A percentile compares a stretch with the other conserved stretches of the same genome.
Conservation (phyloP, 1,140 invertebrate genomes). For the Drosophila funebris region DNA sequence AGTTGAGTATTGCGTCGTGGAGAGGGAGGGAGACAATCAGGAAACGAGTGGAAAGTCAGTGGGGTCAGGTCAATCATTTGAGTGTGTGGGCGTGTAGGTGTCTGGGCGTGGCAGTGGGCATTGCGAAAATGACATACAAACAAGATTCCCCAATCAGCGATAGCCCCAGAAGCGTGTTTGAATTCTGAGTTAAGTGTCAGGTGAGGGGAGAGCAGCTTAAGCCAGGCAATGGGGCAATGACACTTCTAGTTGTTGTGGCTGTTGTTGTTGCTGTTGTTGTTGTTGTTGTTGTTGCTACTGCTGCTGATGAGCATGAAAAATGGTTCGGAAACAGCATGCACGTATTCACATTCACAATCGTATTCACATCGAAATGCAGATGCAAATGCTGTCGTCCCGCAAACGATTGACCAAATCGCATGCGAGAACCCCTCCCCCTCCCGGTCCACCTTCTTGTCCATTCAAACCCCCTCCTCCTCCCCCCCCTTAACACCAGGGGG, state of each 20-base stretch:
- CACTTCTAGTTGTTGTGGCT: neutral
- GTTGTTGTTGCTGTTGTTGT: neutral
- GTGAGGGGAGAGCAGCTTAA: too few relatives aligned
- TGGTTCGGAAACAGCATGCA: conserved; percentile 27
- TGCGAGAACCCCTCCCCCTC: conserved; percentile 1
- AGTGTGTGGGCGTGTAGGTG: conserved; percentile 17
- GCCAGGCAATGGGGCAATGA: neutral
- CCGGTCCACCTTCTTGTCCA: too few relatives aligned
- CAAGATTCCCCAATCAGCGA: conserved; percentile 77
- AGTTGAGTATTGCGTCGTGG: neutral
- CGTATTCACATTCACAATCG: conserved; percentile 18
- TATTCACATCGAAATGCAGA: conserved; percentile 54
- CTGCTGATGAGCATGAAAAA: conserved; percentile 57
- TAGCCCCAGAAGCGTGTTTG: conserved; percentile 72
- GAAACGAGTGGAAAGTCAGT: conserved; percentile 16
- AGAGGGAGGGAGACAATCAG: neutral
- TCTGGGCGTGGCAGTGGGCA: conserved; percentile 13
- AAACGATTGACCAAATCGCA: conserved; percentile 57
- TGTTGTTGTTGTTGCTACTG: neutral
- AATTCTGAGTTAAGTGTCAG: conserved; percentile 64
- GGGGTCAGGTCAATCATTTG: conserved; percentile 35
- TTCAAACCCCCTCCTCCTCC: neutral
- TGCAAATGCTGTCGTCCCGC: conserved; percentile 24
- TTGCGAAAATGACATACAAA: conserved; percentile 53
- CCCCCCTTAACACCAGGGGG: conserved; percentile 10